Percentiles rank a stretch among this genome's conserved stretches.
phyloP scores from a whole-genome alignment of 2,888 invertebrate species.

The Agriopis marginaria region DNA sequence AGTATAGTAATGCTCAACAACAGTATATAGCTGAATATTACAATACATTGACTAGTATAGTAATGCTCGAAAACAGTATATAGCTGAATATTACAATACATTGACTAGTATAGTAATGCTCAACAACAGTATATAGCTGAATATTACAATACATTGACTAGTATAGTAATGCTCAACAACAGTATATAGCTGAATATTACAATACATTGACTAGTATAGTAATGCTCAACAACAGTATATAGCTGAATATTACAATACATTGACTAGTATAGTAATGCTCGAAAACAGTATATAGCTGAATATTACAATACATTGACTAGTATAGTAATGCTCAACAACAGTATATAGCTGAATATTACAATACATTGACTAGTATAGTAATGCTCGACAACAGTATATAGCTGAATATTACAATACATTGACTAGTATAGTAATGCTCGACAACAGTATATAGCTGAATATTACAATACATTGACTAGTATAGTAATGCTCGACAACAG shows the following conservation, averaged over 20 bases:
- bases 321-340: conserved; percentile 87
- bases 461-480: conserved; percentile 88
- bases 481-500: conserved; percentile 87
- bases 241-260: conserved; percentile 87
- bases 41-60: conserved; percentile 89
- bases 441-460: conserved; percentile 80
- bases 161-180: conserved; percentile 87
- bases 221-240: conserved; percentile 83
- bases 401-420: conserved; percentile 87
- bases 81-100: conserved; percentile 87
- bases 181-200: conserved; percentile 83
- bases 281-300: conserved; percentile 81
- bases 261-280: conserved; percentile 88
- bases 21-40: conserved; percentile 82
- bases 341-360: conserved; percentile 83
- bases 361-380: conserved; percentile 89
- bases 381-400: conserved; percentile 83
- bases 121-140: conserved; percentile 81
- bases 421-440: conserved; percentile 88
- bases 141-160: conserved; percentile 88
- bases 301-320: conserved; percentile 88
- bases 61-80: conserved; percentile 84
- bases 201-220: conserved; percentile 89
- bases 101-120: conserved; percentile 89
- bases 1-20: conserved; percentile 88